Evolutionary conservation across 2,888 invertebrate genomes (phyloP).

Genomic region (Choristoneura rosaceana): DNA sequence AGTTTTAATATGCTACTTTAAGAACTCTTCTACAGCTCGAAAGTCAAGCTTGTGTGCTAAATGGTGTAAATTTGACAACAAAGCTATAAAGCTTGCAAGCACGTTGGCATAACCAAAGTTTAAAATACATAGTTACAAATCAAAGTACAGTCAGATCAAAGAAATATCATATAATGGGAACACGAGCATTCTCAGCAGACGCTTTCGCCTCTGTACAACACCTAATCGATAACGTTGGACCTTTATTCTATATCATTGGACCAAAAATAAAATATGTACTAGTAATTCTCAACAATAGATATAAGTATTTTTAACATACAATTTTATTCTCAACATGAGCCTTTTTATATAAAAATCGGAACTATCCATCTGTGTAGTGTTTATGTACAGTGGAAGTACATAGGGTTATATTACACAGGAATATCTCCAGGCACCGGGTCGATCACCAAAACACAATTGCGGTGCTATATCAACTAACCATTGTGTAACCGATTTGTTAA

Average conservation of each 20-base stretch:
- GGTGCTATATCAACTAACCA: background rate
- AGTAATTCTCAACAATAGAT: slow-evolving; percentile 78
- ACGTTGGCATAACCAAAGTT: background rate
- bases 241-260: slow-evolving; percentile 67
- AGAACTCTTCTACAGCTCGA: background rate
- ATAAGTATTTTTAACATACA: slow-evolving; percentile 55
- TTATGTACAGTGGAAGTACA: slow-evolving; percentile 34
- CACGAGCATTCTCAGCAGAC: slow-evolving; percentile 41
- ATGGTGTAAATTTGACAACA: background rate
- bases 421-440: background rate
- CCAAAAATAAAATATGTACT: slow-evolving; percentile 78
- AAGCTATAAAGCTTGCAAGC: background rate
- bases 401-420: background rate
- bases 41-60: background rate
- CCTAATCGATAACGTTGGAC: slow-evolving; percentile 74
- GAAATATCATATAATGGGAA: slow-evolving; percentile 15
- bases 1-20: background rate
- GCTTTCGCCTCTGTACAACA: slow-evolving; percentile 67
- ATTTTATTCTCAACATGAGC: slow-evolving; percentile 63
- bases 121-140: slow-evolving; percentile 2
- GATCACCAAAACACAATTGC: background rate
- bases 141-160: slow-evolving; percentile 12
- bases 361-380: slow-evolving; percentile 48
- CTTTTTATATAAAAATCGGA: slow-evolving; percentile 58
- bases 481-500: slow-evolving; percentile 19